Base-by-base conservation (phyloP, 23 tunicate genomes). In the Corella eumyota region DNA sequence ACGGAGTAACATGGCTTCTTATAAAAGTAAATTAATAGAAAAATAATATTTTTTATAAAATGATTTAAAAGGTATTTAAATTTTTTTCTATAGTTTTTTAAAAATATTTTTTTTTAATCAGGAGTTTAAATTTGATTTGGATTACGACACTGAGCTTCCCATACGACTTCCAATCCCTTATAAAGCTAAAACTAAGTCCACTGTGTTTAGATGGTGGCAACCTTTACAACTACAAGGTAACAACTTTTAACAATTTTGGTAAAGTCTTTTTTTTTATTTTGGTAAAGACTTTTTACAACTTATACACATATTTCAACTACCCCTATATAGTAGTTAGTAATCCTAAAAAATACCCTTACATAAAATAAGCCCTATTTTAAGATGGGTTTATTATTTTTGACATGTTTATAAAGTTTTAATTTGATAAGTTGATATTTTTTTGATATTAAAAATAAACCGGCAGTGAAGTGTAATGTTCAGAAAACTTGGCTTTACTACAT, bases 161-260 rank as follows among this genome's bases (percentile, higher is more conserved):
- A 75, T 73, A 30, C 60, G 57, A 5, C 67, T 66, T 6, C 6
- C 75, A 25, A 75, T 83, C 24, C 93, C 93, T 36, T 44, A 19
- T 19, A 34, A 25, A n/a, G 96, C 96, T 1, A 75, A 79, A 50
- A 72, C 73, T 4, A 26, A 23, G 9, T 57, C 80, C 19, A 88
- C 96, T 0, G 21, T 61, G 2, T 88, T 88, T 61, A 50, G 88
- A 26, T 88, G 96, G 96, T 88, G 96, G 96, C 96, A 88, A 36
- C 96, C 96, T 4, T 49, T 76, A 33, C 49, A 27, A 38, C 27
- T 34, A 71, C 26, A 64, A 48, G 78, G 90, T 78, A 25, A 25
- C 26, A 21, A n/a, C n/a, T 25, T 6, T 6, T 26, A 36, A 53
- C 25, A 11, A 40, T 15, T 40, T 40, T 40, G 11, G 48, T 9